Conservation (phyloP, 2,113 vertebrate genomes). For the Cervus canadensis region DNA sequence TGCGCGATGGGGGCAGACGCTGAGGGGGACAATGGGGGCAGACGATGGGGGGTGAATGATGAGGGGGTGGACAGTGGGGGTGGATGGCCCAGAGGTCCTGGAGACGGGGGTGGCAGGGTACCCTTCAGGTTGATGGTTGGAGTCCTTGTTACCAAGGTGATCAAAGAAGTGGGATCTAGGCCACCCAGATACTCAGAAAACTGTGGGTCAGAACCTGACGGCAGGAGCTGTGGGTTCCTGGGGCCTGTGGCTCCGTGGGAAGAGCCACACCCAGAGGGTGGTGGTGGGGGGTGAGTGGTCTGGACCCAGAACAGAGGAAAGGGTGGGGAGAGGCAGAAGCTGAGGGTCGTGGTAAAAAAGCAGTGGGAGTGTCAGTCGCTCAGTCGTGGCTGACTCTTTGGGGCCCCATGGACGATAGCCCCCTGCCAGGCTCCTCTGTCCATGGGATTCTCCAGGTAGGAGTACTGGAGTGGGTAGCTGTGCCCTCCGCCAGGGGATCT, state of each 20-base stretch:
- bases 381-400: not conserved
- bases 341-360: too few relatives aligned
- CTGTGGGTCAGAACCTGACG: rapidly evolving
- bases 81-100: not conserved
- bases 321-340: not conserved
- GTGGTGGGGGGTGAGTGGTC: rapidly evolving
- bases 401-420: not conserved
- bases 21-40: too few relatives aligned
- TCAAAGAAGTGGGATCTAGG: rapidly evolving
- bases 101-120: not conserved
- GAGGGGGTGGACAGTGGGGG: not conserved
- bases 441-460: not conserved
- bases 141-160: not conserved
- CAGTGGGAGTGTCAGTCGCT: rapidly evolving
- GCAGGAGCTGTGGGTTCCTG: rapidly evolving
- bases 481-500: not conserved
- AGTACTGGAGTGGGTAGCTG: not conserved
- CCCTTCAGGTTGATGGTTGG: not conserved
- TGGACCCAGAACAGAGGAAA: not conserved
- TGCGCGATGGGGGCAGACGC: not conserved
- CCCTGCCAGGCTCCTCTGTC: not conserved
- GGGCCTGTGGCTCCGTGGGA: too few relatives aligned
- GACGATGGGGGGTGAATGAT: too few relatives aligned
- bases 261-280: rapidly evolving
- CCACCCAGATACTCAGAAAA: not conserved